Conservation (phyloP, 1,140 invertebrate genomes). For the Brachionus koreanus region DNA sequence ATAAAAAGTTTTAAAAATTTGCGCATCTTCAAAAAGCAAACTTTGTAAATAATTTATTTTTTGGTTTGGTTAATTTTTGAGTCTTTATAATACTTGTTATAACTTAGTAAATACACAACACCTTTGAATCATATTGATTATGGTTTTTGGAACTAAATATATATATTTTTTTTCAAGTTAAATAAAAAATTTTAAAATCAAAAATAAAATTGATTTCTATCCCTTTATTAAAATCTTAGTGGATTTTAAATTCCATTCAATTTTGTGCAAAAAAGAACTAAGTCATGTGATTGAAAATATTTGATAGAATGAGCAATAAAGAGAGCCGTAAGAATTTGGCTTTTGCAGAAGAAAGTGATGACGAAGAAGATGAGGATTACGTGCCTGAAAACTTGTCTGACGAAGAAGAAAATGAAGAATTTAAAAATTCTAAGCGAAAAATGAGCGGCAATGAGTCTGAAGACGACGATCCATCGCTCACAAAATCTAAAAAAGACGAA, state of each 20-base stretch:
- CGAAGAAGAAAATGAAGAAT: background rate
- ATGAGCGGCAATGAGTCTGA: background rate
- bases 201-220: background rate
- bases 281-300: background rate
- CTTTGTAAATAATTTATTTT: background rate
- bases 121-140: background rate
- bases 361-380: conserved; percentile 20
- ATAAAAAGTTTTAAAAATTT: background rate
- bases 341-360: background rate
- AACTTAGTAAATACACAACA: background rate
- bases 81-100: background rate
- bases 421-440: background rate
- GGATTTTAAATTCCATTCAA: background rate
- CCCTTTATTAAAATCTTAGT: background rate
- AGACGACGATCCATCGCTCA: background rate
- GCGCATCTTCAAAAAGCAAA: background rate
- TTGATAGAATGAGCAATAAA: conserved; percentile 3
- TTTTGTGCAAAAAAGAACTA: background rate
- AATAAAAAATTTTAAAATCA: background rate
- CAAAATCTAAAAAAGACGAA: conserved; percentile 4
- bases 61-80: background rate
- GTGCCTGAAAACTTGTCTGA: background rate
- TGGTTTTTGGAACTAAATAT: background rate
- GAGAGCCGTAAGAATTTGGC: background rate
- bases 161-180: background rate